Conservation (phyloP, 2,888 invertebrate genomes). For the Mamestra brassicae region DNA sequence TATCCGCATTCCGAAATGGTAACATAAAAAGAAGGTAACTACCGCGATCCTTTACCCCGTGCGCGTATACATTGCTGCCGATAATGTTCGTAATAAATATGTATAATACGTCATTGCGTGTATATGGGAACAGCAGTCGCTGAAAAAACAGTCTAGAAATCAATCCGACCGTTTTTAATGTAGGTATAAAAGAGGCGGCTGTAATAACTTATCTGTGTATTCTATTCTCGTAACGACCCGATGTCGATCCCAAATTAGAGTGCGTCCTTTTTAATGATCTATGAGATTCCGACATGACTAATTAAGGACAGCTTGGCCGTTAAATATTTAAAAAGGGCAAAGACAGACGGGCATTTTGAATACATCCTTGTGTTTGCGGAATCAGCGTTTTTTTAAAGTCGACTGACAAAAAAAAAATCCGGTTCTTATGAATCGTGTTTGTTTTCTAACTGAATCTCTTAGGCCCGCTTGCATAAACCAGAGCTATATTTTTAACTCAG, state of each 20-base stretch:
- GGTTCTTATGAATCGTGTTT: background rate
- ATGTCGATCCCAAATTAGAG: conserved; percentile 41
- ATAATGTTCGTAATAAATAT: no score
- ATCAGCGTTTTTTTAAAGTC: conserved; percentile 1
- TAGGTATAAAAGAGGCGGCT: conserved; percentile 9
- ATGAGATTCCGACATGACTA: conserved; percentile 42
- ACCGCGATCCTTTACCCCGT: no score
- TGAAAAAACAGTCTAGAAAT: conserved; percentile 5
- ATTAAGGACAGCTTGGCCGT: conserved; percentile 35
- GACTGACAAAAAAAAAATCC: no score
- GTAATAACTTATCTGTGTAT: conserved; percentile 27
- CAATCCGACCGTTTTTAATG: conserved; percentile 11
- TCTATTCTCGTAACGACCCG: conserved; percentile 42
- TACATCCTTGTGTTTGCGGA: conserved; percentile 23
- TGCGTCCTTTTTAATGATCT: conserved; percentile 56
- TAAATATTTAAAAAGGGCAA: conserved; percentile 51
- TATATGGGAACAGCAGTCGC: background rate
- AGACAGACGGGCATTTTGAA: conserved; percentile 27
- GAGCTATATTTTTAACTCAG: no score
- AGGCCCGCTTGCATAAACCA: no score
- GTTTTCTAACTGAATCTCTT: no score
- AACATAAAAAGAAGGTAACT: no score
- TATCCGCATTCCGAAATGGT: no score
- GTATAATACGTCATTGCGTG: no score
- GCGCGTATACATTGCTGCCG: no score